These are phyloP conservation scores for Kradibia gibbosae DNA, from an alignment of 1,140 invertebrate genomes.

Conservation along the genomic window DNA sequence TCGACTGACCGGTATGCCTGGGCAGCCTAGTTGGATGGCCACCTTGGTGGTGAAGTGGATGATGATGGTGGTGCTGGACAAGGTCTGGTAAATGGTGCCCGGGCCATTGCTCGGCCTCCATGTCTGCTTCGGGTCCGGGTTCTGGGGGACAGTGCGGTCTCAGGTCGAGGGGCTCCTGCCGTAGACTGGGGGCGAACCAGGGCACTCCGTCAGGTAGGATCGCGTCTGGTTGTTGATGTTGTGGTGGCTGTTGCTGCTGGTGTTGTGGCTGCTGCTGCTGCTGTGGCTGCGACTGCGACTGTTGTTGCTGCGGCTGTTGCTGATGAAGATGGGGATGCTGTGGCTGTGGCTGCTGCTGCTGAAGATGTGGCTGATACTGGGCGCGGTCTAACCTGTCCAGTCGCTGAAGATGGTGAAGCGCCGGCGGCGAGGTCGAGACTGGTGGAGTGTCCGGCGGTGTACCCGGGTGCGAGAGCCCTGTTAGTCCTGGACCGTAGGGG, in stretches of 20 bases:
- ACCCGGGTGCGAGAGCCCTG: conserved; percentile 75
- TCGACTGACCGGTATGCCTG: conserved; percentile 63
- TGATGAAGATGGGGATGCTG: conserved; percentile 52
- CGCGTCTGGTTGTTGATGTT: conserved; percentile 58
- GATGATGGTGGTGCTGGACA: conserved; percentile 58
- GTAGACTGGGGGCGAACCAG: conserved; percentile 81
- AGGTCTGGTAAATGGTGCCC: conserved; percentile 46
- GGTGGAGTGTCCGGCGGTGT: conserved; percentile 87
- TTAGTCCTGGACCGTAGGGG: conserved; percentile 48
- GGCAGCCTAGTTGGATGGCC: conserved; percentile 52
- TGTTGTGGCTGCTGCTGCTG: conserved; percentile 53
- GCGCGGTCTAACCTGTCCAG: conserved; percentile 62
- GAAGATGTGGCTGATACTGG: conserved; percentile 61
- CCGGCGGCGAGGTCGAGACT: conserved; percentile 72
- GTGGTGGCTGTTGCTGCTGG: conserved; percentile 53
- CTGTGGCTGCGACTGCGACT: conserved; percentile 56
- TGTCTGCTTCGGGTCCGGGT: conserved; percentile 56
- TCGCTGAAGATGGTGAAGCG: conserved; percentile 71
- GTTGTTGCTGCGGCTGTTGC: conserved; percentile 52
- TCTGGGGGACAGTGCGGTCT: conserved; percentile 78
- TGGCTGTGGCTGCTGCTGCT: conserved; percentile 66
- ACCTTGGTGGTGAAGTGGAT: conserved; percentile 55
- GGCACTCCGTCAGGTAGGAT: conserved; percentile 74
- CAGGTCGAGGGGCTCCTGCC: conserved; percentile 85
- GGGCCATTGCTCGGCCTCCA: conserved; percentile 64